phyloP scores from a whole-genome alignment of 2,113 vertebrate species.

The Salvelinus namaycush region DNA sequence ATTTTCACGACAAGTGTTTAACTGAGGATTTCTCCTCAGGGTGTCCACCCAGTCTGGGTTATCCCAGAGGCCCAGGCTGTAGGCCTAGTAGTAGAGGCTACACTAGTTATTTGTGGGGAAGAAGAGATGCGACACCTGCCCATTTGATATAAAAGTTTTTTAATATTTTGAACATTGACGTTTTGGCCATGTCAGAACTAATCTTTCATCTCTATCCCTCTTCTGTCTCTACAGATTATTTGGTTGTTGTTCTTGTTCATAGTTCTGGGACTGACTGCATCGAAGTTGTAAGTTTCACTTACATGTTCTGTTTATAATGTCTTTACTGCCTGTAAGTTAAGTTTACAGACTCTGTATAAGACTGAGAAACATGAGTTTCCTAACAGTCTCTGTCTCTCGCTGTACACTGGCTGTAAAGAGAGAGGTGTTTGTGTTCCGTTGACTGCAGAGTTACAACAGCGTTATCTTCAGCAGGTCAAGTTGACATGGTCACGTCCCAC shows the following conservation, averaged over 20 bases:
- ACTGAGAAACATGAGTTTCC: no score
- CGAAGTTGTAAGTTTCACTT: conserved; percentile 67
- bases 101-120: background rate
- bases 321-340: no score
- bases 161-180: no score
- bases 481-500: no score
- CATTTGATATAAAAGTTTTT: no score
- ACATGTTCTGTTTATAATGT: background rate
- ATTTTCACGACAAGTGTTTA: background rate
- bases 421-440: background rate
- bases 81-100: no score
- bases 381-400: no score
- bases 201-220: conserved; percentile 8
- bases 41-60: background rate
- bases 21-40: background rate
- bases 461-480: no score
- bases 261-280: conserved; percentile 65
- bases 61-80: no score
- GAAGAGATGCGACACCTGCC: no score
- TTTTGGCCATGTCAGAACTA: background rate
- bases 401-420: background rate
- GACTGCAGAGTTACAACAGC: background rate
- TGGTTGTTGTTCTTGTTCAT: conserved; percentile 68
- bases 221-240: conserved; percentile 52
- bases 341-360: no score